phyloP scores from a whole-genome alignment of 1,140 invertebrate genomes.

The Cherax quadricarinatus region DNA sequence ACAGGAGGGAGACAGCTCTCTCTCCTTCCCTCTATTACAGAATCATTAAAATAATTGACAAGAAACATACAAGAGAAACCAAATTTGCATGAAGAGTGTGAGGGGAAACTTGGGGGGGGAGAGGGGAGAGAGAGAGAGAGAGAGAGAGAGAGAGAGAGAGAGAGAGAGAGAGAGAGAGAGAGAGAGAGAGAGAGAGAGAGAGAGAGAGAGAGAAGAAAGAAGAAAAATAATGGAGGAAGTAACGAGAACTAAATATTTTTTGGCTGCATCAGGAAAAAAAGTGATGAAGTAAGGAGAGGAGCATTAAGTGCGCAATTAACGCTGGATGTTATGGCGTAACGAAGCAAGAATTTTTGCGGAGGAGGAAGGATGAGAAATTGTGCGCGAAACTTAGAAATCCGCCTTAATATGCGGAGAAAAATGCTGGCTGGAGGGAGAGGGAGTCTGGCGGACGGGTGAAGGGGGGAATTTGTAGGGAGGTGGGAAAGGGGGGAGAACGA shows the following conservation, averaged over 20 bases:
- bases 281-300: constrained; percentile 6
- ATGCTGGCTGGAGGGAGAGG: not conserved
- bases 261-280: not conserved
- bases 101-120: not conserved
- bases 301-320: constrained; percentile 38
- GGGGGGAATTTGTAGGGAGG: not conserved
- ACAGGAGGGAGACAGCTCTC: too few relatives aligned
- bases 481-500: not conserved
- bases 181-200: not conserved
- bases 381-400: not conserved
- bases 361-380: constrained; percentile 13
- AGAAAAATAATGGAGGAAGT: not conserved
- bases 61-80: not conserved
- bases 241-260: not conserved
- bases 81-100: not conserved
- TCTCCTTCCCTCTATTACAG: too few relatives aligned
- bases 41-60: too few relatives aligned
- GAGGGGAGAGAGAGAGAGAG: not conserved
- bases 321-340: constrained; percentile 42
- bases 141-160: not conserved
- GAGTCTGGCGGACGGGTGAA: not conserved
- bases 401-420: not conserved
- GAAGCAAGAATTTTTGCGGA: constrained; percentile 30
- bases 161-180: not conserved
- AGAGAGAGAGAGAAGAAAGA: not conserved